A percentile compares a stretch with the other conserved stretches of the same genome.
These are phyloP conservation scores for Psix sp. DNA, from an alignment of 1,140 invertebrate species.

Conservation along the genomic window DNA sequence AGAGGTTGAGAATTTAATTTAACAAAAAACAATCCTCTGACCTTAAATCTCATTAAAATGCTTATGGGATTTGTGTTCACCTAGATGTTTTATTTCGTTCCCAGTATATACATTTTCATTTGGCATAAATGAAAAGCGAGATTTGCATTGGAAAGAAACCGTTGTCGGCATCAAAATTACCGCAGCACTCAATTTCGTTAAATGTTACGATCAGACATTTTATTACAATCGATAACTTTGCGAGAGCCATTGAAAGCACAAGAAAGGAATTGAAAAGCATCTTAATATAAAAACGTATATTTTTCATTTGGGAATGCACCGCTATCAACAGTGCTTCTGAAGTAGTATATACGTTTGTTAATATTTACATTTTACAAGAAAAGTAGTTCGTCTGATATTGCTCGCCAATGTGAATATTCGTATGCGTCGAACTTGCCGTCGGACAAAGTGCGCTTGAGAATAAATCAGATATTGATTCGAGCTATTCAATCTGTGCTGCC, in stretches of 20 bases:
- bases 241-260: constrained; percentile 34
- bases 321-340: constrained; percentile 48
- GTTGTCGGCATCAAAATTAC: constrained; percentile 53
- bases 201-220: constrained; percentile 52
- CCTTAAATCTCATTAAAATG: no score
- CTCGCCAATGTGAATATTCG: constrained; percentile 58
- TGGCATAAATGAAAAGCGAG: constrained; percentile 29
- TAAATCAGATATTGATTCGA: constrained; percentile 69
- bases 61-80: constrained; percentile 3
- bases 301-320: constrained; percentile 57
- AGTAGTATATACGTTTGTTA: constrained; percentile 58
- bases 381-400: constrained; percentile 57
- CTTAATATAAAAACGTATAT: constrained; percentile 59
- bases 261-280: constrained; percentile 42
- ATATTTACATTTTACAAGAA: constrained; percentile 58
- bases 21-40: no score
- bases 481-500: constrained; percentile 64
- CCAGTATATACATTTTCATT: constrained; percentile 30
- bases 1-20: no score
- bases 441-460: constrained; percentile 60
- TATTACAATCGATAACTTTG: constrained; percentile 54
- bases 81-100: constrained; percentile 14
- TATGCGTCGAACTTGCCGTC: constrained; percentile 49
- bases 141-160: constrained; percentile 49
- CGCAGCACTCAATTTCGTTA: constrained; percentile 57